Percentiles rank a stretch among this genome's conserved stretches.
Evolutionary conservation across 2,888 invertebrate genomes (phyloP).

Genomic region (Sesia bembeciformis): DNA sequence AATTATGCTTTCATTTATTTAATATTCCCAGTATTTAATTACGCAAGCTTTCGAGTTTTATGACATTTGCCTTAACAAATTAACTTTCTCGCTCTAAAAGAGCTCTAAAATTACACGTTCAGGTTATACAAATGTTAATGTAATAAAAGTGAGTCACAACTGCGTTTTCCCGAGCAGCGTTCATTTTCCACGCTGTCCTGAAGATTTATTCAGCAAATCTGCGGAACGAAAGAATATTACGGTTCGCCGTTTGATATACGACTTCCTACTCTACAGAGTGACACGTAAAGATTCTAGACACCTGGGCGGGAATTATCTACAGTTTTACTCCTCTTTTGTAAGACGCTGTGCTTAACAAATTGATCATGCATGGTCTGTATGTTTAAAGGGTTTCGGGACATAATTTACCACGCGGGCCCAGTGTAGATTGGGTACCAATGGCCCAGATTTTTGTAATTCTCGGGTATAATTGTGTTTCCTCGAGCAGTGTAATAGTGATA

Average conservation of each 20-base stretch:
- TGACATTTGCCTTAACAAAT: neutral
- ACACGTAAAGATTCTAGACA: conserved; percentile 2
- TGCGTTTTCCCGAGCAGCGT: neutral
- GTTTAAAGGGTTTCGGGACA: too few relatives aligned
- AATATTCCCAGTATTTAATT: too few relatives aligned
- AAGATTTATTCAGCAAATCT: conserved; percentile 38
- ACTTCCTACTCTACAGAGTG: conserved; percentile 15
- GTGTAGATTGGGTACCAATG: too few relatives aligned
- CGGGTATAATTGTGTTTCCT: too few relatives aligned
- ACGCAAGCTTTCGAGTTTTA: neutral
- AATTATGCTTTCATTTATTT: too few relatives aligned
- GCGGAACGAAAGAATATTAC: conserved; percentile 35
- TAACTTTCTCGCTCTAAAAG: neutral
- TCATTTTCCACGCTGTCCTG: neutral
- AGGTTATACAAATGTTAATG: neutral
- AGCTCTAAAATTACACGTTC: neutral
- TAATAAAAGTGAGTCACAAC: neutral
- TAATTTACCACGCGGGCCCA: too few relatives aligned
- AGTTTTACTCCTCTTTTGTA: too few relatives aligned
- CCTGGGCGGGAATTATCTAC: neutral
- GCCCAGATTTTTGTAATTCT: too few relatives aligned
- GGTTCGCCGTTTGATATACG: conserved; percentile 24
- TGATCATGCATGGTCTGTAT: too few relatives aligned
- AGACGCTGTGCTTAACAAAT: too few relatives aligned
- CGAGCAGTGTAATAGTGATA: too few relatives aligned